Base-by-base conservation (phyloP, 1,140 invertebrate species). In the Phocides pigmalion region DNA sequence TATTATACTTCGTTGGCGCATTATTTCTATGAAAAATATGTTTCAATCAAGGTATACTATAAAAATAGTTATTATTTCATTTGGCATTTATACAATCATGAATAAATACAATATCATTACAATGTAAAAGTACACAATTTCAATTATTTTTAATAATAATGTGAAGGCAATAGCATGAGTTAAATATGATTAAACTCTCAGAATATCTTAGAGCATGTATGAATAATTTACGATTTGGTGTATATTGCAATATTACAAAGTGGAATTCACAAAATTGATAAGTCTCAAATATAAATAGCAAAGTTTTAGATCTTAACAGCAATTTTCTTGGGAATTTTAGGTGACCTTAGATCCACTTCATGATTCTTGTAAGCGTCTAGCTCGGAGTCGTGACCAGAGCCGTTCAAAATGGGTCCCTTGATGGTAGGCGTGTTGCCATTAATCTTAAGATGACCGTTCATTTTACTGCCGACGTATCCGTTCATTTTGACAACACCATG, bases 311-410 rank as follows among this genome's bases (percentile, higher is more conserved):
- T 88, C 72, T 89, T 89, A 70, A 90, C 69, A 62, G 88, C 86
- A 61, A 89, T 85, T 63, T 76, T 79, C 78, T 89, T 90, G 66
- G 74, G 76, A 68, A 88, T 89, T 84, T 89, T 90, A 82, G 87
- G 86, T 83, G 86, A 72, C 46, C 74, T 66, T 72, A 84, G 73
- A 79, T 84, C 78, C 32, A 77, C 71, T 61, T 73, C 72, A 64
- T 79, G 76, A 46, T 71, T 79, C 62, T 79, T 74, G 64, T 68
- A 79, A 35, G 73, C 66, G 19, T 67, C 63, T 19, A 82, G 25
- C 17, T 82, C 79, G 2, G 44, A 42, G 25, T 71, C 65, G 22
- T 72, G 73, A 0, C 58, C 58, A 9, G 51, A 42, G n/a, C 68
- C 64, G 6, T 72, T 76, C 15, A 54, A 17, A 14, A 50, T 41